A percentile compares a stretch with the other conserved stretches of the same genome.
phyloP scores from a whole-genome alignment of 2,113 vertebrate species.

The Petrocephalus microphthalmus region DNA sequence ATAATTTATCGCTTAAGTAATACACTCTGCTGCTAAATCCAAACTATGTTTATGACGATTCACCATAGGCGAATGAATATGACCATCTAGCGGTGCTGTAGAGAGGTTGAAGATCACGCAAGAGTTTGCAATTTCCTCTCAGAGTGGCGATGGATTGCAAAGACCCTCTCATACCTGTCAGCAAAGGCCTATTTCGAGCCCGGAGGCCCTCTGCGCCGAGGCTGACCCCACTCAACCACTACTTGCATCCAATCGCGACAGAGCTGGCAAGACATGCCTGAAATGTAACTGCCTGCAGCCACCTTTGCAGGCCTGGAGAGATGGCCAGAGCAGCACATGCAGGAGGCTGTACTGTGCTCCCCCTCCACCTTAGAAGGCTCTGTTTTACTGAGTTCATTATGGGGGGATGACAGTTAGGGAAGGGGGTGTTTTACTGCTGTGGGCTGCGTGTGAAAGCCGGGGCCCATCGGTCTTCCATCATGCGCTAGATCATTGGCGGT shows the following conservation, averaged over 20 bases:
- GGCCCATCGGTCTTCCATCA: slow-evolving; percentile 56
- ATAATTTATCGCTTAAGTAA: neutral
- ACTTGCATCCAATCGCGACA: neutral
- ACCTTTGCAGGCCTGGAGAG: neutral
- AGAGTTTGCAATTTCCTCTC: neutral
- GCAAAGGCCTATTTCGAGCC: neutral
- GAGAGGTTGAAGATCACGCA: neutral
- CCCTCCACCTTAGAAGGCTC: slow-evolving; percentile 45
- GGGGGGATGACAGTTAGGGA: slow-evolving; percentile 56
- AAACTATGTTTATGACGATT: neutral
- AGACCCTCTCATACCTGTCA: neutral
- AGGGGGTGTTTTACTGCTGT: slow-evolving; percentile 65
- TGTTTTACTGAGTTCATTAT: slow-evolving; percentile 66
- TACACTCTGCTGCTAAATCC: neutral
- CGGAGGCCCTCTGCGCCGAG: neutral
- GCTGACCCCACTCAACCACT: neutral
- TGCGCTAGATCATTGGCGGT: slow-evolving; percentile 49
- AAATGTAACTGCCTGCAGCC: neutral
- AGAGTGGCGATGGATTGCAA: neutral
- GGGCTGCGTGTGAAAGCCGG: slow-evolving; percentile 60
- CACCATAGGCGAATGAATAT: neutral
- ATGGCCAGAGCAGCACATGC: neutral
- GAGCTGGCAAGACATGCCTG: neutral
- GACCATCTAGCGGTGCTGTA: slow-evolving; percentile 13
- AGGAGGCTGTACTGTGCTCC: slow-evolving; percentile 16